These are phyloP conservation scores for Dermatemys mawii DNA, from an alignment of 2,113 vertebrate genomes.

Conservation along the genomic window DNA sequence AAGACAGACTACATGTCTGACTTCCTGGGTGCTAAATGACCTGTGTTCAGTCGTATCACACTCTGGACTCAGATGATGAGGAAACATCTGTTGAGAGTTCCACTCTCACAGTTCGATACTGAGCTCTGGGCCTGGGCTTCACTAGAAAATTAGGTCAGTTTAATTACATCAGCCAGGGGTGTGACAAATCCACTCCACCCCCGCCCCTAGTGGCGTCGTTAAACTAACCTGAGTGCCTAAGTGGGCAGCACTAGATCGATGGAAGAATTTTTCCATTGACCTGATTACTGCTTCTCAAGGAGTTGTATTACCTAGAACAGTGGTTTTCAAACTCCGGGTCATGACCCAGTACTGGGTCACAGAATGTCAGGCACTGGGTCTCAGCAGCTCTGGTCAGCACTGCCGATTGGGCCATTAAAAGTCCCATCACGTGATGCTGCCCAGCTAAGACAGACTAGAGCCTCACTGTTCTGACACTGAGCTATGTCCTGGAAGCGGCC, in stretches of 20 bases:
- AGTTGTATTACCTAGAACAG: not conserved
- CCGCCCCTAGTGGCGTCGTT: not conserved
- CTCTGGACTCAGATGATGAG: not conserved
- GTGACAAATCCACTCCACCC: not conserved
- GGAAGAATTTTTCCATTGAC: not conserved
- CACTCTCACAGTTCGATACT: not conserved
- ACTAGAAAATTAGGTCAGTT: not conserved
- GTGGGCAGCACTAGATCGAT: not conserved
- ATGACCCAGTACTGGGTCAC: too few species aligned
- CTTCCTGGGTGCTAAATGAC: not conserved
- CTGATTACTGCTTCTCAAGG: not conserved
- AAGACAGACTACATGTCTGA: not conserved
- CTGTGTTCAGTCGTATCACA: accelerated
- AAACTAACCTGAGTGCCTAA: not conserved
- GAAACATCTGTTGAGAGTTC: not conserved
- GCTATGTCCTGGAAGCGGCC: too few species aligned
- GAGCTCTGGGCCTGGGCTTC: not conserved
- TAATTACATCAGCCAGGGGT: not conserved
- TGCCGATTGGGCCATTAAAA: too few species aligned
- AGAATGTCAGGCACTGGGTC: too few species aligned
- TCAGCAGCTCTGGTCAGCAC: too few species aligned
- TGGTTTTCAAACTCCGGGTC: too few species aligned
- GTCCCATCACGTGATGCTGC: too few species aligned
- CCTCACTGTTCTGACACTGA: too few species aligned
- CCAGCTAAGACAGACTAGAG: too few species aligned